These are phyloP conservation scores for Cyclura pinguis DNA, from an alignment of 2,797 vertebrate genomes.

Conservation along the genomic window DNA sequence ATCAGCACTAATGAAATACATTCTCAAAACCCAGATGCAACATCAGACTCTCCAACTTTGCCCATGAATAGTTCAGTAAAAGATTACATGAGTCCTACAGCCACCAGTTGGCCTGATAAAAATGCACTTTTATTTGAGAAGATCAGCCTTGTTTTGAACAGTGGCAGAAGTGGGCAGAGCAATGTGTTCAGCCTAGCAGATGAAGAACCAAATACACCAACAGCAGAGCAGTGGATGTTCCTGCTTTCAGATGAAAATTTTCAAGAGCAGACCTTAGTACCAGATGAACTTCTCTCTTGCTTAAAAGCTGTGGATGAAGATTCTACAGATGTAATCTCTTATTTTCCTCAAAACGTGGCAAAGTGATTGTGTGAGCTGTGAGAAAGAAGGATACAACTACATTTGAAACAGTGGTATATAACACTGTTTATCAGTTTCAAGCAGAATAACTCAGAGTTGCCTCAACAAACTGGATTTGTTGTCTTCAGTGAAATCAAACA, in stretches of 20 bases:
- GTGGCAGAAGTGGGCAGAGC: constrained; percentile 51
- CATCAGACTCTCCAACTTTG: background rate
- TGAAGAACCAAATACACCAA: fast-evolving
- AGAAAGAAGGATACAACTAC: background rate
- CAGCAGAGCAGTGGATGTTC: constrained; percentile 20
- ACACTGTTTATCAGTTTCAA: fast-evolving
- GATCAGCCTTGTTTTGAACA: constrained; percentile 73
- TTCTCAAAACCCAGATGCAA: background rate
- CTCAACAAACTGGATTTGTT: fast-evolving
- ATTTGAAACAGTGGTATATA: fast-evolving
- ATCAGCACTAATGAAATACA: background rate
- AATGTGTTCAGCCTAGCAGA: background rate
- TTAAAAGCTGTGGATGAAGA: constrained; percentile 64
- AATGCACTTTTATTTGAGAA: constrained; percentile 65
- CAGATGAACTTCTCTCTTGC: constrained; percentile 75
- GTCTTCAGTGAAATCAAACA: fast-evolving
- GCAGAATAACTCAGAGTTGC: background rate
- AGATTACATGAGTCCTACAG: constrained; percentile 53
- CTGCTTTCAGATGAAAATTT: background rate
- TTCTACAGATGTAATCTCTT: constrained; percentile 56
- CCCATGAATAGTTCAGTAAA: constrained; percentile 11
- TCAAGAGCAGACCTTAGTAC: constrained; percentile 74
- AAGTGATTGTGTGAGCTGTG: background rate
- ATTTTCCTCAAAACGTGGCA: constrained; percentile 79
- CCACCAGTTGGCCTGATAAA: constrained; percentile 36